These are phyloP conservation scores for Trichacis sp. DNA, from an alignment of 2,888 invertebrate genomes.

Conservation along the genomic window DNA sequence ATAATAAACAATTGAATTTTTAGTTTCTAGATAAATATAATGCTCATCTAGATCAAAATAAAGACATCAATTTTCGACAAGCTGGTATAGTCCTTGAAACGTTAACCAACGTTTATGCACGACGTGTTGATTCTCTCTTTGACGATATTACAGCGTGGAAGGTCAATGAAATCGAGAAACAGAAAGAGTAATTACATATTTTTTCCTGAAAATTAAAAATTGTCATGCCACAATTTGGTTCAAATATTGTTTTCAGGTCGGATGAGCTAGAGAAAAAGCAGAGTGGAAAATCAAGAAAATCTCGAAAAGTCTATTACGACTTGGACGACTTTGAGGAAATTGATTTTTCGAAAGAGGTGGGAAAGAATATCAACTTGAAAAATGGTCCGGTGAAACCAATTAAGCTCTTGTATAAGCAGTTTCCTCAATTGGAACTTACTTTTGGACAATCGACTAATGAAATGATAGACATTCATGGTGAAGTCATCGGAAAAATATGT, in stretches of 20 bases:
- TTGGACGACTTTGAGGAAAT: constrained; percentile 54
- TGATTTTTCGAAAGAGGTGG: constrained; percentile 48
- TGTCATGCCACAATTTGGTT: too few relatives aligned
- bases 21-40: constrained; percentile 58
- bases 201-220: too few relatives aligned
- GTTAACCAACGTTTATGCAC: constrained; percentile 78
- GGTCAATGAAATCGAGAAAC: constrained; percentile 63
- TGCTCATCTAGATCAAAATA: constrained; percentile 47
- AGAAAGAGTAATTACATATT: constrained; percentile 23
- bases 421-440: constrained; percentile 55
- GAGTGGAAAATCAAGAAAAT: constrained; percentile 30
- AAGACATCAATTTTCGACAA: constrained; percentile 77
- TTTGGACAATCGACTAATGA: constrained; percentile 45
- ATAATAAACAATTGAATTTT: too few relatives aligned
- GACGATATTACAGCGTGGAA: constrained; percentile 68
- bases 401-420: constrained; percentile 57
- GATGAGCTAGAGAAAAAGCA: constrained; percentile 35
- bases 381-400: constrained; percentile 42
- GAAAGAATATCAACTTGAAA: constrained; percentile 56
- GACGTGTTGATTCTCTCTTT: constrained; percentile 78
- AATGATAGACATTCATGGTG: constrained; percentile 54
- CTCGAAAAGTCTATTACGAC: constrained; percentile 44
- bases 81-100: constrained; percentile 83
- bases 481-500: constrained; percentile 62
- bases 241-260: constrained; percentile 42